A percentile compares a stretch with the other conserved stretches of the same genome.
Conservation (phyloP, 1,140 invertebrate species). For the Orchesella cincta region DNA sequence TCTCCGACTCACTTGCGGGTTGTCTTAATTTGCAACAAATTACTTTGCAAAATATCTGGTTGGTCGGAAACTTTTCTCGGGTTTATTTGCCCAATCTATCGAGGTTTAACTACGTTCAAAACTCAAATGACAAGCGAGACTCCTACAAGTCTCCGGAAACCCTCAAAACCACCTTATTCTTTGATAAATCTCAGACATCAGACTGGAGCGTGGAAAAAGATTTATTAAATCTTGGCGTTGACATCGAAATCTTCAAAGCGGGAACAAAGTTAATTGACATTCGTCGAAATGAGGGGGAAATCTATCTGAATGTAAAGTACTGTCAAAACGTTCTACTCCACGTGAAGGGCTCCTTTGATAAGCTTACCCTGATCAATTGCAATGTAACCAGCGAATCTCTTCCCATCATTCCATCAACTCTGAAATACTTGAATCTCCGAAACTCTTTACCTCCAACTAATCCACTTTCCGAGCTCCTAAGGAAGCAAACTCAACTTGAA, state of each 20-base stretch:
- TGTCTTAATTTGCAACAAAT: slow-evolving; percentile 16
- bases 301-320: slow-evolving; percentile 31
- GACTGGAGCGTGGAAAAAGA: slow-evolving; percentile 30
- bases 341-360: not conserved
- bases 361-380: slow-evolving; percentile 32
- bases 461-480: not conserved
- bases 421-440: slow-evolving; percentile 34
- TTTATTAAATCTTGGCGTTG: slow-evolving; percentile 21
- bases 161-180: slow-evolving; percentile 33
- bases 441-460: slow-evolving; percentile 20
- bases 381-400: not conserved
- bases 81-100: slow-evolving; percentile 31
- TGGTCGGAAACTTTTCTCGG: not conserved
- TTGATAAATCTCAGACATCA: slow-evolving; percentile 28
- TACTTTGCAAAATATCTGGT: not conserved
- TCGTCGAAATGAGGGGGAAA: not conserved
- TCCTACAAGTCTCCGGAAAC: slow-evolving; percentile 23
- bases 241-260: slow-evolving; percentile 23
- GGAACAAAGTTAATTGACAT: slow-evolving; percentile 33
- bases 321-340: slow-evolving; percentile 25
- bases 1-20: slow-evolving; percentile 24
- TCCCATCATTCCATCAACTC: not conserved
- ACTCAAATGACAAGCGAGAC: slow-evolving; percentile 4
- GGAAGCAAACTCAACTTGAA: slow-evolving; percentile 5
- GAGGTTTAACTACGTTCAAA: slow-evolving; percentile 20